phyloP scores from a whole-genome alignment of 2,113 vertebrate genomes.

The Forbesichthys agassizii region DNA sequence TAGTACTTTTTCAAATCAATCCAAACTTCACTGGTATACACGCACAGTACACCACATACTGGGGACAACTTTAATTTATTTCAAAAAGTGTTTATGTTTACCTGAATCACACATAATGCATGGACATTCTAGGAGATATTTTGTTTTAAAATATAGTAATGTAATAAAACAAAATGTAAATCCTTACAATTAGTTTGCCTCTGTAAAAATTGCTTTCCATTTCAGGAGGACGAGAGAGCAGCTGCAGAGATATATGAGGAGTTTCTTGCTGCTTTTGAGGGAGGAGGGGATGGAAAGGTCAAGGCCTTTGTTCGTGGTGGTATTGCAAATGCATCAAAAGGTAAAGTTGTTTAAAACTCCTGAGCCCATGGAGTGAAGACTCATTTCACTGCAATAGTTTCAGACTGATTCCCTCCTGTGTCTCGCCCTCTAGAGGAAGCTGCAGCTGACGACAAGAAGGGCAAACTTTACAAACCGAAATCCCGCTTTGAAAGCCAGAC shows the following conservation, averaged over 20 bases:
- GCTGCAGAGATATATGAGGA: slow-evolving; percentile 99
- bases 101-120: too few relatives aligned
- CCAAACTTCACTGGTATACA: too few relatives aligned
- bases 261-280: slow-evolving; percentile 98
- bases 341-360: slow-evolving; percentile 59
- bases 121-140: too few relatives aligned
- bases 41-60: too few relatives aligned
- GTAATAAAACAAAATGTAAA: too few relatives aligned
- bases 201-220: neutral
- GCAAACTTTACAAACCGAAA: slow-evolving; percentile 96
- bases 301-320: slow-evolving; percentile 98
- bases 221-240: slow-evolving; percentile 96
- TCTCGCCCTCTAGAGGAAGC: slow-evolving; percentile 83
- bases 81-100: too few relatives aligned
- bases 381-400: neutral
- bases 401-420: neutral
- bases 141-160: too few relatives aligned
- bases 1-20: too few relatives aligned
- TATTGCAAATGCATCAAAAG: slow-evolving; percentile 95
- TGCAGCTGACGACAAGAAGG: slow-evolving; percentile 90
- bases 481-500: slow-evolving; percentile 81
- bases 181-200: too few relatives aligned
- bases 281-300: slow-evolving; percentile 93
- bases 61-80: too few relatives aligned
- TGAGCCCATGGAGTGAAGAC: neutral